A percentile compares a stretch with the other conserved stretches of the same genome.
Conservation (phyloP, 2,113 vertebrate species). For the Bufo gargarizans region DNA sequence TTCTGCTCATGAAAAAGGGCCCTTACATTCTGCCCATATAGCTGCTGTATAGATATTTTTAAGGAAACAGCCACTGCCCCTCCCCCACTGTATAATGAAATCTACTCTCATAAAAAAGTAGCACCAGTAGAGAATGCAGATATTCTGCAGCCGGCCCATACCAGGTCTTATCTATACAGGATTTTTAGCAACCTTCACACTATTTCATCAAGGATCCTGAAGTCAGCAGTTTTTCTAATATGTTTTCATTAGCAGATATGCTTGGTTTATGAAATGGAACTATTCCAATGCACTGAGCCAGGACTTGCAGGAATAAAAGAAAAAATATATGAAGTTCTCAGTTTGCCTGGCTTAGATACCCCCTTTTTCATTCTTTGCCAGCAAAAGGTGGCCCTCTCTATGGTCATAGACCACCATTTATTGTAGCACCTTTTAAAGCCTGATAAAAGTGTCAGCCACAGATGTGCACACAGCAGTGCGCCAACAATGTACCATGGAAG, state of each 20-base stretch:
- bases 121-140: not conserved
- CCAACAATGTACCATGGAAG: no score
- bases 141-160: not conserved
- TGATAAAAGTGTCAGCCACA: no score
- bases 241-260: not conserved
- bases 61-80: not conserved
- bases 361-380: no score
- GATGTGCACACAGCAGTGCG: no score
- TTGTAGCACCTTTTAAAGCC: no score
- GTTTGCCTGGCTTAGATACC: no score
- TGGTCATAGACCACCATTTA: no score
- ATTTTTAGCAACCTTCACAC: not conserved
- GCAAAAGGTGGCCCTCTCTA: no score
- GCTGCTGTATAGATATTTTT: not conserved
- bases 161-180: not conserved
- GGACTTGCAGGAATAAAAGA: no score
- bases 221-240: conserved; percentile 1
- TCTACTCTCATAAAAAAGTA: not conserved
- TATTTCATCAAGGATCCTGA: not conserved
- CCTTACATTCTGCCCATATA: not conserved
- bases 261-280: not conserved
- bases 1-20: no score
- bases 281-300: not conserved
- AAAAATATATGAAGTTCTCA: no score
- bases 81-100: not conserved